phyloP scores from a whole-genome alignment of 1,140 invertebrate species.

The Chionoecetes opilio region DNA sequence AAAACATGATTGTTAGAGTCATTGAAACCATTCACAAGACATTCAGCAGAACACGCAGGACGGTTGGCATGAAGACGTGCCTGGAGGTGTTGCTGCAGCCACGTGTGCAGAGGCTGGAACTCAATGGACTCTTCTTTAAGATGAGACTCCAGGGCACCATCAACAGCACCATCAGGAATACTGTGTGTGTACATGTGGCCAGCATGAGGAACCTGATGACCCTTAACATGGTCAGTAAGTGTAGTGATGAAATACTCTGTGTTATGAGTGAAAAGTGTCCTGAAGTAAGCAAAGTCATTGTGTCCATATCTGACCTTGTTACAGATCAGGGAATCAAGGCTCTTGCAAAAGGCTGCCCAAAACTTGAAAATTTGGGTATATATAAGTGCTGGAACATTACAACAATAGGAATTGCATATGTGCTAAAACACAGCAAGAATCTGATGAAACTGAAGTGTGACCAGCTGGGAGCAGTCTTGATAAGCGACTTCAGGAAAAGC shows the following conservation, averaged over 20 bases:
- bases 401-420: conserved; percentile 67
- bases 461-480: conserved; percentile 73
- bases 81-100: conserved; percentile 70
- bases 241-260: conserved; percentile 70
- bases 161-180: conserved; percentile 67
- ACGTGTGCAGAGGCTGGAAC: conserved; percentile 65
- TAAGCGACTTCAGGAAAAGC: conserved; percentile 63
- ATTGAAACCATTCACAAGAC: conserved; percentile 76
- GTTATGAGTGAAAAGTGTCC: conserved; percentile 67
- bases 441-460: conserved; percentile 73
- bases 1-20: conserved; percentile 73
- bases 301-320: conserved; percentile 73
- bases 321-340: conserved; percentile 66
- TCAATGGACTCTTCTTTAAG: conserved; percentile 74
- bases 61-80: conserved; percentile 72
- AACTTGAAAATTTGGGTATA: conserved; percentile 76
- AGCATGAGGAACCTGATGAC: conserved; percentile 72
- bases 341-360: conserved; percentile 67
- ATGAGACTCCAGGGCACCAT: conserved; percentile 71
- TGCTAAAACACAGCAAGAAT: conserved; percentile 52
- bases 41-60: conserved; percentile 67
- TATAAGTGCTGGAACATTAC: conserved; percentile 78
- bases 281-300: conserved; percentile 52
- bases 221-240: conserved; percentile 76
- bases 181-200: conserved; percentile 43